Evolutionary conservation across 2,113 vertebrate species (phyloP).

Genomic region (Tragelaphus scriptus): DNA sequence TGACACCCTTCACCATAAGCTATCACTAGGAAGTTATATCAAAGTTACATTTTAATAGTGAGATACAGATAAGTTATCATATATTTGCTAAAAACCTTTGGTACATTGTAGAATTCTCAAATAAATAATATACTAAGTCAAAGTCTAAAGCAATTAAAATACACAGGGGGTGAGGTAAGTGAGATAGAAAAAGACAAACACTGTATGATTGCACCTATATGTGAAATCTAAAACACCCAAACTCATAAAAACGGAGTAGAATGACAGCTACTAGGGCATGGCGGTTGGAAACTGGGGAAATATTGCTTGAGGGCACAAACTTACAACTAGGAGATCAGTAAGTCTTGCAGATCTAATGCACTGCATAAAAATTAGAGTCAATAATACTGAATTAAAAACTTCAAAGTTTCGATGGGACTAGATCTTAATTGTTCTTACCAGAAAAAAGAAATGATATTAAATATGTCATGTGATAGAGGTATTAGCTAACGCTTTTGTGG

Average conservation of each 20-base stretch:
- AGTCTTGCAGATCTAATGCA: neutral
- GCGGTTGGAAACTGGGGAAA: neutral
- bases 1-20: neutral
- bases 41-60: neutral
- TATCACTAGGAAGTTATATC: neutral
- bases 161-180: neutral
- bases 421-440: neutral
- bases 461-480: neutral
- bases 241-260: neutral
- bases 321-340: neutral
- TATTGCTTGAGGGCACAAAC: neutral
- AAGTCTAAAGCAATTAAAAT: neutral
- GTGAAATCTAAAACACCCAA: neutral
- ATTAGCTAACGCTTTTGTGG: neutral
- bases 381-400: neutral
- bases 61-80: neutral
- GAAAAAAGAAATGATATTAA: neutral
- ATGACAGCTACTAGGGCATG: neutral
- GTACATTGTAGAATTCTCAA: neutral
- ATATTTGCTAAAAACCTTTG: neutral
- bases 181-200: neutral
- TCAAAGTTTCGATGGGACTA: neutral
- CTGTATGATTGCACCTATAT: neutral
- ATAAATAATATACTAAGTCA: neutral
- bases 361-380: neutral